Percentiles rank a stretch among this genome's conserved stretches.
Evolutionary conservation across 2,797 vertebrate genomes (phyloP).

Genomic region (Amblyraja radiata): DNA sequence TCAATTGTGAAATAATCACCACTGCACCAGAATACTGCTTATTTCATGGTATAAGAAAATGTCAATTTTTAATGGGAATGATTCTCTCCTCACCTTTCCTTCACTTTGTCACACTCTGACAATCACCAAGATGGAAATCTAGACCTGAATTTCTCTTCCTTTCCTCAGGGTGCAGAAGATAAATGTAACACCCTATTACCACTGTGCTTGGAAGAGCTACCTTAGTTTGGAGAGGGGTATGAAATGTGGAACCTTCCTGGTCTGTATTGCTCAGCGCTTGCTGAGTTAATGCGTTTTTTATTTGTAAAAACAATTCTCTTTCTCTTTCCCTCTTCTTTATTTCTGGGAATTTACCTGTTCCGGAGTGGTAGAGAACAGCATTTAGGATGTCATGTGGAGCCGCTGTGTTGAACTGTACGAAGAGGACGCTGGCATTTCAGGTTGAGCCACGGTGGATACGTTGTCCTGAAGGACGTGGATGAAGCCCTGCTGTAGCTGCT

Average conservation of each 20-base stretch:
- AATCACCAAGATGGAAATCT: not conserved
- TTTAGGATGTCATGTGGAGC: constrained; percentile 37
- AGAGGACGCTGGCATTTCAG: constrained; percentile 24
- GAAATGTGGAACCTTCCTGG: not conserved
- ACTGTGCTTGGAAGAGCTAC: not conserved
- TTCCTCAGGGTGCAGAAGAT: not conserved
- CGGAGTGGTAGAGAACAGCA: constrained; percentile 2
- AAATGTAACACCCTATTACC: not conserved
- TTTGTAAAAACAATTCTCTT: constrained; percentile 3
- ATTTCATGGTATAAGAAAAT: not conserved
- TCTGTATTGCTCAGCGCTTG: constrained; percentile 11
- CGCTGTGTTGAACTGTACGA: constrained; percentile 6
- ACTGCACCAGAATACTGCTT: not conserved
- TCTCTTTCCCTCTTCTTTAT: not conserved
- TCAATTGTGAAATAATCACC: constrained; percentile 5
- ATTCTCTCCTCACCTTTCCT: not conserved
- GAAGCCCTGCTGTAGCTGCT: constrained; percentile 34
- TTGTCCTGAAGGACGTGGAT: constrained; percentile 33
- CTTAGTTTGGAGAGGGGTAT: not conserved
- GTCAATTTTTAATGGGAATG: not conserved
- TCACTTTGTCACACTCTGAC: not conserved
- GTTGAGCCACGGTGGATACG: constrained; percentile 26
- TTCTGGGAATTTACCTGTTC: constrained; percentile 33
- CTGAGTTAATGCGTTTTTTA: constrained; percentile 15
- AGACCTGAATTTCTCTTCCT: not conserved